These are phyloP conservation scores for Rhinopithecus roxellana DNA, from an alignment of 2,113 vertebrate species.

Conservation along the genomic window DNA sequence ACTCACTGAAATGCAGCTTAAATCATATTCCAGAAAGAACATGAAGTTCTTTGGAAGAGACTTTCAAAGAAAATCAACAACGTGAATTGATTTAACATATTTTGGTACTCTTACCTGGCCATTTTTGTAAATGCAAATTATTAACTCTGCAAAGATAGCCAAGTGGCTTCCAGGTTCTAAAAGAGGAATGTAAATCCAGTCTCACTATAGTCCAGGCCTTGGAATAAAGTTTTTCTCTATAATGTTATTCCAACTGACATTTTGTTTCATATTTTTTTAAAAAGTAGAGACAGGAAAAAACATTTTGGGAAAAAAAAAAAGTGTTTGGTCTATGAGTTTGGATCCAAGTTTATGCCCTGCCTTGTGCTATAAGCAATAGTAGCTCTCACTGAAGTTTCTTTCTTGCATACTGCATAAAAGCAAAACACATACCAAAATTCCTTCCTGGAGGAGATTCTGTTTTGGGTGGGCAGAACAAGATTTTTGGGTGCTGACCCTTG, in stretches of 20 bases:
- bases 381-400: conserved; percentile 3
- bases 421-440: neutral
- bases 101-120: conserved; percentile 39
- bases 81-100: conserved; percentile 63
- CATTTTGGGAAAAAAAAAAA: neutral
- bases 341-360: conserved; percentile 19
- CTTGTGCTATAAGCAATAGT: conserved; percentile 21
- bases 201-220: neutral
- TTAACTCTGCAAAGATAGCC: conserved; percentile 1
- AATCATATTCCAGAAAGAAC: conserved; percentile 55
- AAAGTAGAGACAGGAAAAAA: neutral
- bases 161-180: conserved; percentile 13
- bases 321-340: conserved; percentile 50
- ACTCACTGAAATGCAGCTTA: neutral
- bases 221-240: conserved; percentile 35
- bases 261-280: neutral
- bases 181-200: neutral
- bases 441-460: neutral
- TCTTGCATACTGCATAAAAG: neutral
- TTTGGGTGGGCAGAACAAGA: neutral
- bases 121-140: conserved; percentile 59
- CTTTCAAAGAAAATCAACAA: conserved; percentile 60
- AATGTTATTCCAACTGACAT: conserved; percentile 39
- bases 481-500: neutral
- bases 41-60: conserved; percentile 42